These are phyloP conservation scores for Agraylea sexmaculata DNA, from an alignment of 1,140 invertebrate species.

Conservation along the genomic window DNA sequence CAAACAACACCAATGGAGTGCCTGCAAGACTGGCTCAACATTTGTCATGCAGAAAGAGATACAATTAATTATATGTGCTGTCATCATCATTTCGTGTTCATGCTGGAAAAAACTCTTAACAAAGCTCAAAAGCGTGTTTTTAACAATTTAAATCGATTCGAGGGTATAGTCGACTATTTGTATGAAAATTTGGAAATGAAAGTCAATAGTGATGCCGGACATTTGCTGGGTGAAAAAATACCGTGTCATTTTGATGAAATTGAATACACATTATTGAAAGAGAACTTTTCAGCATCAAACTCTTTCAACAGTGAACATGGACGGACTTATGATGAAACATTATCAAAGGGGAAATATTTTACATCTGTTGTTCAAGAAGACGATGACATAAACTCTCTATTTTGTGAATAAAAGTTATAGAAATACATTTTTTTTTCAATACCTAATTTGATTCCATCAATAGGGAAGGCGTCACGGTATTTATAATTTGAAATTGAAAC, in stretches of 20 bases:
- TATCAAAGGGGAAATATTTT: constrained; percentile 28
- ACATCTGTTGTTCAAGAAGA: constrained; percentile 27
- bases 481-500: too few relatives aligned
- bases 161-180: constrained; percentile 62
- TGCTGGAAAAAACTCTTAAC: constrained; percentile 71
- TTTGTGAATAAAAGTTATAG: too few relatives aligned
- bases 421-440: too few relatives aligned
- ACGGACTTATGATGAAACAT: constrained; percentile 28
- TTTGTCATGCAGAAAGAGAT: constrained; percentile 42
- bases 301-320: too few relatives aligned
- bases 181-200: constrained; percentile 40
- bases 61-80: constrained; percentile 65
- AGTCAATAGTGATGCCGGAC: constrained; percentile 29
- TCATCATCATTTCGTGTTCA: constrained; percentile 90
- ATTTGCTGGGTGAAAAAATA: constrained; percentile 23
- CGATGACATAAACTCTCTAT: too few relatives aligned
- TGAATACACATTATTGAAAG: constrained; percentile 12
- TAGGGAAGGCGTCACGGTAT: too few relatives aligned
- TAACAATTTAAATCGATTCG: constrained; percentile 60
- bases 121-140: constrained; percentile 60
- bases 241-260: constrained; percentile 18
- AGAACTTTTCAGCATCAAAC: constrained; percentile 1
- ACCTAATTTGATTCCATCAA: too few relatives aligned
- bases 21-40: constrained; percentile 76
- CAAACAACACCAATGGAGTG: constrained; percentile 60